Evolutionary conservation across 2,113 vertebrate species (phyloP).

Genomic region (Athene noctua): DNA sequence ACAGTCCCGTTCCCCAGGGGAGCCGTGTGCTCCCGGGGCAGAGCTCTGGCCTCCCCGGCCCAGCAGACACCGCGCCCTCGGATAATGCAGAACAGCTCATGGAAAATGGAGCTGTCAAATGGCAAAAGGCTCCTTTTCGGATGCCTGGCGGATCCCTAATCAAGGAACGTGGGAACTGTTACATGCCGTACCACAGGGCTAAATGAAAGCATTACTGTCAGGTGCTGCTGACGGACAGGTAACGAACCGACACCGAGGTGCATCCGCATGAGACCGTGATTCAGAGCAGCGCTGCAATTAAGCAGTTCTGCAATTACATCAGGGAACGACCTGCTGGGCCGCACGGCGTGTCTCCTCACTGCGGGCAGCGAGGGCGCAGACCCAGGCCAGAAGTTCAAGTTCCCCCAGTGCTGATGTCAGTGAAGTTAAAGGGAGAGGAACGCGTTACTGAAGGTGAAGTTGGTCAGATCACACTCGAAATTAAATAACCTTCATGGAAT

Average conservation of each 20-base stretch:
- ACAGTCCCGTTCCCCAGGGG: neutral
- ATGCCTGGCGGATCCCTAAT: neutral
- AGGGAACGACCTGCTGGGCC: neutral
- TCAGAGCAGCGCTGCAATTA: neutral
- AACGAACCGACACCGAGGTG: neutral
- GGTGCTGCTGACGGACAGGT: neutral
- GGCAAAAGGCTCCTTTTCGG: neutral
- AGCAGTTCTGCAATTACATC: accelerated
- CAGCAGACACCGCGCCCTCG: accelerated
- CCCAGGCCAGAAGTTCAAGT: neutral
- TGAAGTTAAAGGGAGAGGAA: neutral
- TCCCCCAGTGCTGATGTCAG: neutral
- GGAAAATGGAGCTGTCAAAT: neutral
- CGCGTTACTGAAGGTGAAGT: neutral
- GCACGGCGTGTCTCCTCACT: neutral
- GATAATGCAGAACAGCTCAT: neutral
- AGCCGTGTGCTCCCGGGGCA: too few species aligned
- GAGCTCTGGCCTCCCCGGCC: neutral
- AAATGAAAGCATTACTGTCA: neutral
- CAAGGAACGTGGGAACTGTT: neutral
- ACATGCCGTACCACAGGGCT: neutral
- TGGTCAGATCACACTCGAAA: neutral
- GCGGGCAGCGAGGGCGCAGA: neutral
- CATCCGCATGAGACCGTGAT: neutral
- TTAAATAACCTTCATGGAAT: neutral